phyloP scores from a whole-genome alignment of 2,888 invertebrate species.

The Synanthedon formicaeformis region DNA sequence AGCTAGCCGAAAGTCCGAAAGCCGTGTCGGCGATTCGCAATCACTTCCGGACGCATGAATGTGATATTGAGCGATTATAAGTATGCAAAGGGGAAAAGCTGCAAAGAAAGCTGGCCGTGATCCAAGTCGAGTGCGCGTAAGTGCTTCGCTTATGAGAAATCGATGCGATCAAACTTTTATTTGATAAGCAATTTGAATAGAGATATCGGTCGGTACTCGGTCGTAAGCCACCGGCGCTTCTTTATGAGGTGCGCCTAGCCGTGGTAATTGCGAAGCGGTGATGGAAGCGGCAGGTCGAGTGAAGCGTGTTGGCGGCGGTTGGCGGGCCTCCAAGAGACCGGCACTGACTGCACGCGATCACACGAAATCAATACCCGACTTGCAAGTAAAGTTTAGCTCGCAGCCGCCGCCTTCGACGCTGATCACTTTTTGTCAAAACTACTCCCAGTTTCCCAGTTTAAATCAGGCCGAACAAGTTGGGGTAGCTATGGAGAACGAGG shows the following conservation, averaged over 20 bases:
- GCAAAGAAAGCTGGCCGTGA: constrained; percentile 33
- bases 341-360: background rate
- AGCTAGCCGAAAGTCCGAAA: background rate
- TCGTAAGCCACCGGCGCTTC: constrained; percentile 4
- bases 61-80: constrained; percentile 25
- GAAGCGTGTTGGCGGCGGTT: background rate
- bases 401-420: background rate
- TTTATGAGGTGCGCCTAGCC: constrained; percentile 8
- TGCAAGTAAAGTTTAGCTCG: background rate
- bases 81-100: constrained; percentile 14
- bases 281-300: constrained; percentile 11
- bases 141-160: constrained; percentile 33
- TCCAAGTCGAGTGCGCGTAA: constrained; percentile 32
- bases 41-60: constrained; percentile 20
- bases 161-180: constrained; percentile 57
- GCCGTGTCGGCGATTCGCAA: background rate
- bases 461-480: no score
- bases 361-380: background rate
- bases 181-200: constrained; percentile 49
- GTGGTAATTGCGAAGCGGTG: constrained; percentile 15
- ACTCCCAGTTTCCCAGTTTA: no score
- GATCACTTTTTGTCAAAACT: background rate
- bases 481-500: no score
- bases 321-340: background rate
- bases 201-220: constrained; percentile 5